Base-by-base conservation (phyloP, 2,797 vertebrate species). In the Sardinella longiceps region DNA sequence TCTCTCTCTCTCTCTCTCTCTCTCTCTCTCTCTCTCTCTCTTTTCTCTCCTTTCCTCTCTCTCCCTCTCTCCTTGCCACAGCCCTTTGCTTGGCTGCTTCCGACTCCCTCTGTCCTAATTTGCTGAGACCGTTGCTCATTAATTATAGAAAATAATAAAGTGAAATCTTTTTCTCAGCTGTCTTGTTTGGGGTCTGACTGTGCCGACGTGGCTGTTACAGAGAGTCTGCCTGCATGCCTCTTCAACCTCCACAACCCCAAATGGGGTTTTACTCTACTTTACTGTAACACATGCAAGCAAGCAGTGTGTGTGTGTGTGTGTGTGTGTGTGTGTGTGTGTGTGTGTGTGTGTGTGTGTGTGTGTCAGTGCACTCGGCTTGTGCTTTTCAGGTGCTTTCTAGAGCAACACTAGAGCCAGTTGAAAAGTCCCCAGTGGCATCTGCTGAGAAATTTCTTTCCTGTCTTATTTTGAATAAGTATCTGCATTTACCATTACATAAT, bases 101-200 rank as follows among this genome's bases (percentile, higher is more conserved):
- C 91, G 89, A 87, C 90, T 91, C 85, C 84, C 90, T 94, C 91
- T 90, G 90, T 91, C 90, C 92, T 94, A 93, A 94, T 94, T 94
- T 92, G 92, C 91, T 91, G 90, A 37, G 92, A 94, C 92, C 84
- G 90, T 91, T 90, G 80, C 92, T 95, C 92, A 95, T 96, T 94
- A 95, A 95, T 95, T 95, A 95, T 94, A 93, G 94, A 96, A 93
- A 92, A 94, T 94, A 94, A 95, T 95, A 94, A 95, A 96, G 92
- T 91, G 93, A 91, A 91, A 91, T 92, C 90, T 93, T 94, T 94
- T 94, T 93, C 92, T 93, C 92, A 90, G 92, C 93, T 93, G 94
- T 94, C 94, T 93, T 93, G 90, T 94, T 93, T 90, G 90, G 86
- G 90, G 91, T 86, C 88, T 87, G 86, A 92, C 92, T 93, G 89